These are phyloP conservation scores for Clarias laeviceps DNA, from an alignment of 2,797 vertebrate genomes.

Conservation along the genomic window DNA sequence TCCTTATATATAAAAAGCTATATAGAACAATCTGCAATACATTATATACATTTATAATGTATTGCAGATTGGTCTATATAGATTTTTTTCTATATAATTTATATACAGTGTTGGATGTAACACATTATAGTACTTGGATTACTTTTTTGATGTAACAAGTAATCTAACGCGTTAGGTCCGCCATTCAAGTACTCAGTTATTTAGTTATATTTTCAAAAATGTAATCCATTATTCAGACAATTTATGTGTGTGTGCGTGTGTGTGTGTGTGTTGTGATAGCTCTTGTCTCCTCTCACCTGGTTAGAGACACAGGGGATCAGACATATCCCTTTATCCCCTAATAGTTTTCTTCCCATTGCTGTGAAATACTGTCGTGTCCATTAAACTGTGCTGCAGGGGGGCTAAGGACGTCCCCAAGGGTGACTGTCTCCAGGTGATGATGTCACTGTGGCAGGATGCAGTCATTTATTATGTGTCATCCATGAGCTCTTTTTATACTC, in stretches of 20 bases:
- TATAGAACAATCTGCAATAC: too few species aligned
- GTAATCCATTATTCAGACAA: too few species aligned
- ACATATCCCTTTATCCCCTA: not conserved
- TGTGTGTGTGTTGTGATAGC: not conserved
- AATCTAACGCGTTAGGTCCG: too few species aligned
- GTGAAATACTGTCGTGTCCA: not conserved
- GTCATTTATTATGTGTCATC: not conserved
- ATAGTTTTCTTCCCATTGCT: not conserved
- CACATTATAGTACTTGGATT: too few species aligned
- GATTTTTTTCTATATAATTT: too few species aligned
- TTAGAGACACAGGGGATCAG: not conserved
- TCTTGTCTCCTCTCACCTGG: not conserved
- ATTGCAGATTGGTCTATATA: too few species aligned
- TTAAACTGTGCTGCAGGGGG: not conserved
- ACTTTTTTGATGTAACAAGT: too few species aligned
- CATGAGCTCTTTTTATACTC: not conserved
- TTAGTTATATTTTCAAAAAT: too few species aligned
- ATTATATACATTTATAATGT: too few species aligned
- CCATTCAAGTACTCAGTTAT: too few species aligned
- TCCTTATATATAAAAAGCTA: too few species aligned
- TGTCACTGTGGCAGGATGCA: not conserved
- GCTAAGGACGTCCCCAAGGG: not conserved
- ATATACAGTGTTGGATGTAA: too few species aligned
- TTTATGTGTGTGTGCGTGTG: not conserved
- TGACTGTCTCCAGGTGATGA: slow-evolving; percentile 5